Evolutionary conservation across 2,888 invertebrate species (phyloP).

Genomic region (Drosophila pseudotakahashii): DNA sequence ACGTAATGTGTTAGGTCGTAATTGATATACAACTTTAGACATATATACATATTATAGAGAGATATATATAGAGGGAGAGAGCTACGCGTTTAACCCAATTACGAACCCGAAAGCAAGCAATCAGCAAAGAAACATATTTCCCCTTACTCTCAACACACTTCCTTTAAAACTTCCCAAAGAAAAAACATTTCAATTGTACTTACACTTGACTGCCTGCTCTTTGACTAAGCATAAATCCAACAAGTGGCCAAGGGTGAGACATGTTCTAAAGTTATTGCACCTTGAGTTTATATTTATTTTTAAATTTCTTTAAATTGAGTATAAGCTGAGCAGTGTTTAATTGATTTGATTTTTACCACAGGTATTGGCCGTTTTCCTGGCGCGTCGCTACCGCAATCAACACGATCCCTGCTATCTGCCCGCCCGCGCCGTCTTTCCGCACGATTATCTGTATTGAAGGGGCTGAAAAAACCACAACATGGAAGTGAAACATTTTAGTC

Average conservation of each 20-base stretch:
- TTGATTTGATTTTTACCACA: slow-evolving; percentile 83
- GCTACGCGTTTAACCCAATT: slow-evolving; percentile 60
- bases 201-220: slow-evolving; percentile 31
- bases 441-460: slow-evolving; percentile 82
- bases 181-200: slow-evolving; percentile 29
- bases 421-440: slow-evolving; percentile 90
- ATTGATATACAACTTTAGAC: slow-evolving; percentile 61
- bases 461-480: slow-evolving; percentile 8
- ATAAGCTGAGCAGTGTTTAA: background rate
- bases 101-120: slow-evolving; percentile 59
- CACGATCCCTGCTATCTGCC: slow-evolving; percentile 90
- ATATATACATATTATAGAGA: slow-evolving; percentile 62
- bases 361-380: slow-evolving; percentile 93
- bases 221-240: slow-evolving; percentile 51
- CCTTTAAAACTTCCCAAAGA: slow-evolving; percentile 46
- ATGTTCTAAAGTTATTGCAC: slow-evolving; percentile 4
- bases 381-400: slow-evolving; percentile 92
- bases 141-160: slow-evolving; percentile 44
- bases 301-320: background rate
- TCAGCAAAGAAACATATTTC: slow-evolving; percentile 57
- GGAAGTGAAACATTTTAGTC: slow-evolving; percentile 64
- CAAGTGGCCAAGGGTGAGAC: slow-evolving; percentile 58
- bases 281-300: slow-evolving; percentile 20
- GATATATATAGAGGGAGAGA: slow-evolving; percentile 48
- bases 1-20: slow-evolving; percentile 63